Evolutionary conservation across 2,888 invertebrate genomes (phyloP).

Genomic region (Lapara coniferarum): DNA sequence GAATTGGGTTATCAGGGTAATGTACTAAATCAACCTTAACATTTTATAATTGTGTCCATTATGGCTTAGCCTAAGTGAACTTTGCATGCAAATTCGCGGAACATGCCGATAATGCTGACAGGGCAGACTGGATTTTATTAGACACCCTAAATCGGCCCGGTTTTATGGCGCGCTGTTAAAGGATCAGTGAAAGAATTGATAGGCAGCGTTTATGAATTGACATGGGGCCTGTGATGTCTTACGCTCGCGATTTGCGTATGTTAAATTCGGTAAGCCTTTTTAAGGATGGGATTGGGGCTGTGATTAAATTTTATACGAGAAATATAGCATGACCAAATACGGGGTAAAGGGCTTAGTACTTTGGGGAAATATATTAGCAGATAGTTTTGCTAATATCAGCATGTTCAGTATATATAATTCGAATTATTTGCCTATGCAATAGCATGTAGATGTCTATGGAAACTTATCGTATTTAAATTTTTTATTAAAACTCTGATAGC

Average conservation of each 20-base stretch:
- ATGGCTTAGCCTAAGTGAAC: conserved; percentile 38
- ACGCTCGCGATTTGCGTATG: background rate
- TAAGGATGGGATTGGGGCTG: too few species aligned
- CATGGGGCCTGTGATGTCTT: background rate
- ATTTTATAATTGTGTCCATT: conserved; percentile 41
- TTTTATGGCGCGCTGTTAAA: conserved; percentile 18
- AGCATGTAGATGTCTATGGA: too few species aligned
- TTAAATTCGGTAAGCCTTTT: background rate
- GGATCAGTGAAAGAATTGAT: conserved; percentile 23
- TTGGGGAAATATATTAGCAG: too few species aligned
- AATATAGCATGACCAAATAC: too few species aligned
- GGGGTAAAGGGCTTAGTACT: too few species aligned
- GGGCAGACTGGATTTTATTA: conserved; percentile 37
- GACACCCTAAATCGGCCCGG: conserved; percentile 30
- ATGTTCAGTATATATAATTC: too few species aligned
- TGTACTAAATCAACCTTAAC: conserved; percentile 37
- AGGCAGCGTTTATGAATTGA: conserved; percentile 6
- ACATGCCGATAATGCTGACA: conserved; percentile 47
- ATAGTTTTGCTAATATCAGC: too few species aligned
- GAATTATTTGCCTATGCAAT: too few species aligned
- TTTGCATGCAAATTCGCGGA: conserved; percentile 43
- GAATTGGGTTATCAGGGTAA: conserved; percentile 36
- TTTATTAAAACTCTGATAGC: too few species aligned
- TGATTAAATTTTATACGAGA: too few species aligned
- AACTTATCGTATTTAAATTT: too few species aligned